Evolutionary conservation across 1,140 invertebrate genomes (phyloP), one percentile per base, ranked within the genome.

Genomic region (Aphidius ervi): DNA sequence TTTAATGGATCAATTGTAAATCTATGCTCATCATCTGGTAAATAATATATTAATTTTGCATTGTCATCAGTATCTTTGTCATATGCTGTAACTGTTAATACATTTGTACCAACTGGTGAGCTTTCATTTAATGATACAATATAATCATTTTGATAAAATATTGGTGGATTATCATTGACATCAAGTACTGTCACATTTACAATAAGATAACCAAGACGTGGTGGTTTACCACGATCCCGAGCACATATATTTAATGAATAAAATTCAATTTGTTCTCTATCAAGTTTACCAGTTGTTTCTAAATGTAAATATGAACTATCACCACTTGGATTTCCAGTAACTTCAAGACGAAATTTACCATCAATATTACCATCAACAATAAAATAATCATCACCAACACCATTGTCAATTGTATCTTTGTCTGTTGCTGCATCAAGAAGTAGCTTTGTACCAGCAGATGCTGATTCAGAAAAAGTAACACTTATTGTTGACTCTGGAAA

Each of bases 111-210:
- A 0, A 89, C 87, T 4, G 88, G 85, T 4, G 93, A 90, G 69
- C 91, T 97, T 79, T 99, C 97, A 74, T 95, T 94, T 10, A 98
- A 69, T 8, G 89, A 90, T 0, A 96, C 93, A 49, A 89, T 89
- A 77, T 97, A 98, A 71, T 96, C 94, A 78, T 88, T 92, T 70
- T 94, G 92, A 71, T 93, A 91, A 67, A 97, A 96, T 54, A 94
- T 89, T 37, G 95, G 95, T 16, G 93, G 91, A 78, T 97, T 96
- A 73, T 98, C 95, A 72, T 98, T 97, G 0, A 95, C 92, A 76
- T 97, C 95, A 55, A 96, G 76, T 58, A 96, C 90, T 10, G 89
- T 90, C 8, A 95, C 90, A 74, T 94, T 94, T n/a, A 97, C 91
- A 75, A 90, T 84, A 16, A 95, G 78, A 74, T 88, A 96, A 23